Conservation (phyloP, 2,113 vertebrate genomes). For the Phalacrocorax pelagicus region DNA sequence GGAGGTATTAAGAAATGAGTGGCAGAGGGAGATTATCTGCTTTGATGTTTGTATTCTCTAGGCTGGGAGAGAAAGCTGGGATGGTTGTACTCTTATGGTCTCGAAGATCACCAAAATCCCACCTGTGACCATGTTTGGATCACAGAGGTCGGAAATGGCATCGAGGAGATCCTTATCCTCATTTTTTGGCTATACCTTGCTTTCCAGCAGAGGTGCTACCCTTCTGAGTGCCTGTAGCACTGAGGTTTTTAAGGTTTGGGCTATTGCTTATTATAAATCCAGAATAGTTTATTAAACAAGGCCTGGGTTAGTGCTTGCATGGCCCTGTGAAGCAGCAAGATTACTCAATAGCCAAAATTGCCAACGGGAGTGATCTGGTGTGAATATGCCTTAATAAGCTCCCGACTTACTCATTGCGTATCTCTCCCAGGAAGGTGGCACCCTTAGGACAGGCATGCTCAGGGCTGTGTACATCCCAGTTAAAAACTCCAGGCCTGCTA, state of each 20-base stretch:
- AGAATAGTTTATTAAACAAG: neutral
- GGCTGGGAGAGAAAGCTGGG: neutral
- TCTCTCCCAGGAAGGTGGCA: neutral
- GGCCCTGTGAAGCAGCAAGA: neutral
- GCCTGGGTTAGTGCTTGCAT: neutral
- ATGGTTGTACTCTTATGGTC: neutral
- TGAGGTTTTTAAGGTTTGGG: neutral
- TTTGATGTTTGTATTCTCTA: neutral
- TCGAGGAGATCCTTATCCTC: neutral
- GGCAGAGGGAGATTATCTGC: neutral
- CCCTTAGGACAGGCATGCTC: neutral
- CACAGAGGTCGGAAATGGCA: neutral
- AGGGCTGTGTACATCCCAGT: neutral
- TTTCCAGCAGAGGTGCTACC: neutral
- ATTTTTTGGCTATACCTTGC: neutral
- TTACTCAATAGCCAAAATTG: neutral
- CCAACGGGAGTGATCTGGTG: neutral
- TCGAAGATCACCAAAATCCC: neutral
- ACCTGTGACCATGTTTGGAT: fast-evolving
- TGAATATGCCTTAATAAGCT: neutral
- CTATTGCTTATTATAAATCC: neutral
- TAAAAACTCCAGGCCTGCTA: neutral
- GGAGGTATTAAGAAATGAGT: neutral
- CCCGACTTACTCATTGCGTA: neutral
- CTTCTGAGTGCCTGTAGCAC: neutral